phyloP scores from a whole-genome alignment of 1,140 invertebrate species.

The Rhagoletis pomonella region DNA sequence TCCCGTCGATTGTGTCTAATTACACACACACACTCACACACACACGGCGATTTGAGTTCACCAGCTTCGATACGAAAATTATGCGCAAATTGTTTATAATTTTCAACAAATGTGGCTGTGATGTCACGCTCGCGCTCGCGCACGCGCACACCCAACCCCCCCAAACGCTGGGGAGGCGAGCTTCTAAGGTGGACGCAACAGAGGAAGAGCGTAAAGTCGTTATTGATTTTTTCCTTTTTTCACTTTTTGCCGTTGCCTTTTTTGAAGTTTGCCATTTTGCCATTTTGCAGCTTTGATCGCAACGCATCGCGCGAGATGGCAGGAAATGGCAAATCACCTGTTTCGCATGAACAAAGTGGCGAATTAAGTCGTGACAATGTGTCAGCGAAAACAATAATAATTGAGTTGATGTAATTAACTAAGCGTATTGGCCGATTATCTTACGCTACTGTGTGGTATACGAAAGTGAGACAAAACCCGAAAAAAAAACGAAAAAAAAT shows the following conservation, averaged over 20 bases:
- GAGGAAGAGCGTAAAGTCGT: background rate
- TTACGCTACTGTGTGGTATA: background rate
- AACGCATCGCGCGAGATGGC: no score
- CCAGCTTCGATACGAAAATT: conserved; percentile 1
- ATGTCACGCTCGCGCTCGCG: background rate
- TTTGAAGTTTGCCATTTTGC: background rate
- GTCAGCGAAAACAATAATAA: conserved; percentile 32
- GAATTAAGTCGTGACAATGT: conserved; percentile 45
- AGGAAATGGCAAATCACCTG: conserved; percentile 33
- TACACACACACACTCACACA: background rate
- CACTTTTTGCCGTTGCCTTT: background rate
- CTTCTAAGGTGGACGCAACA: background rate
- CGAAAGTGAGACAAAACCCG: background rate
- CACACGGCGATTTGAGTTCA: background rate
- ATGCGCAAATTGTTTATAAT: conserved; percentile 25
- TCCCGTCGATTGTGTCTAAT: conserved; percentile 12
- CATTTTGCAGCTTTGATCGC: background rate
- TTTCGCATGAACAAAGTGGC: conserved; percentile 27
- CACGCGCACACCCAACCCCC: background rate
- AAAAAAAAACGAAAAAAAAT: background rate
- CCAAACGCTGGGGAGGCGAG: background rate
- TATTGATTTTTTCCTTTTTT: background rate
- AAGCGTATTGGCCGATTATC: background rate
- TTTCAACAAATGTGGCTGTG: conserved; percentile 20
- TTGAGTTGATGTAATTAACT: conserved; percentile 39